Evolutionary conservation across 2,888 invertebrate species (phyloP).

Genomic region (Thysanoteuthis rhombus): DNA sequence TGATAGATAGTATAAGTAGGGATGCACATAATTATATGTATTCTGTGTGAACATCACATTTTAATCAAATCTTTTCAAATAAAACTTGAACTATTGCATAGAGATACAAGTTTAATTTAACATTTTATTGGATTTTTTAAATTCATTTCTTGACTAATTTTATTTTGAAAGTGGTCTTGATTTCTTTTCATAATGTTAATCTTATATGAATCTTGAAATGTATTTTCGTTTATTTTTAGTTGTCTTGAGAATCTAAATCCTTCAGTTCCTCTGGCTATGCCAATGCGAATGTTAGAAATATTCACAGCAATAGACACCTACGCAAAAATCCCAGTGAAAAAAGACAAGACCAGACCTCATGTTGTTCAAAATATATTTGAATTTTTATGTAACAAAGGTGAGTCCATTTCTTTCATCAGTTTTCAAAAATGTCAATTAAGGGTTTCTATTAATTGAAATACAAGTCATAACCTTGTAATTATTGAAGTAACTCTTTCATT

Average conservation of each 20-base stretch:
- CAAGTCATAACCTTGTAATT: too few relatives aligned
- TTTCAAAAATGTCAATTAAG: background rate
- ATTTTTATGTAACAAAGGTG: constrained; percentile 45
- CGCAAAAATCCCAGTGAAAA: constrained; percentile 30
- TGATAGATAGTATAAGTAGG: too few relatives aligned
- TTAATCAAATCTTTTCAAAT: too few relatives aligned
- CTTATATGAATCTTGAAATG: background rate
- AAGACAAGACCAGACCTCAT: constrained; percentile 21
- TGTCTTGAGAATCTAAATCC: constrained; percentile 34
- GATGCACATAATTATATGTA: too few relatives aligned
- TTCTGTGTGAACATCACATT: too few relatives aligned
- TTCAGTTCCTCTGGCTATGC: constrained; percentile 74
- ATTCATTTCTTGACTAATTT: background rate
- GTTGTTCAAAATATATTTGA: constrained; percentile 38
- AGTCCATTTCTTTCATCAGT: background rate
- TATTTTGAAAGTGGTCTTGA: background rate
- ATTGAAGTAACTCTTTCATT: background rate
- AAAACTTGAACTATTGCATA: background rate
- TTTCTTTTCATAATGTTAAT: background rate
- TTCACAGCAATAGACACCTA: constrained; percentile 66
- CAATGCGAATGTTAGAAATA: constrained; percentile 82
- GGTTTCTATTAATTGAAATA: too few relatives aligned
- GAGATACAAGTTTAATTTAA: background rate
- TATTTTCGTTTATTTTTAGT: background rate
- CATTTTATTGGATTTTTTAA: background rate